Evolutionary conservation across 2,113 vertebrate species (phyloP).

Genomic region (Dromaius novaehollandiae): DNA sequence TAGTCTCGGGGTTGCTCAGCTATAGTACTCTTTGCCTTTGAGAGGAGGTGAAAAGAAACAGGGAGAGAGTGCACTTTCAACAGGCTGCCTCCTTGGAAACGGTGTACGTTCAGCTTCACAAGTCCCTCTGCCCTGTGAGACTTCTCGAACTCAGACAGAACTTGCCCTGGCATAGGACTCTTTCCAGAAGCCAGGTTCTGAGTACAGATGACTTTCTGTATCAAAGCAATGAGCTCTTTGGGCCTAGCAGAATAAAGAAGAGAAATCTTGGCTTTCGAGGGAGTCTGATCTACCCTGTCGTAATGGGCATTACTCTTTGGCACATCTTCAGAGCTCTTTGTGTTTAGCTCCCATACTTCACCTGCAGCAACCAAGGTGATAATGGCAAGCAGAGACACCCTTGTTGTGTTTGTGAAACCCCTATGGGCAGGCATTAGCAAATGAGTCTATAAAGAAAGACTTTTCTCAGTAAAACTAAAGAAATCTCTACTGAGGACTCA

Average conservation of each 20-base stretch:
- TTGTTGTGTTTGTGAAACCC: neutral
- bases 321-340: neutral
- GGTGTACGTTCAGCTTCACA: neutral
- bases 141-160: neutral
- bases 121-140: neutral
- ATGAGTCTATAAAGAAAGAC: neutral
- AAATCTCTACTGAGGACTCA: neutral
- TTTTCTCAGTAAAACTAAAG: neutral
- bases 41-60: neutral
- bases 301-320: neutral
- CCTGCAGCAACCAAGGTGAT: neutral
- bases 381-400: neutral
- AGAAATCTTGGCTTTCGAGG: neutral
- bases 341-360: neutral
- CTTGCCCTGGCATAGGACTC: neutral
- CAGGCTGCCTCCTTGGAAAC: neutral
- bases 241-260: neutral
- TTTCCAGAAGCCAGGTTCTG: neutral
- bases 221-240: neutral
- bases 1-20: neutral
- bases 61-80: neutral
- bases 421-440: neutral
- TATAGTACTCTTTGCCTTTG: neutral
- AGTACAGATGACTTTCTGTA: neutral
- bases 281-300: neutral